Evolutionary conservation across 1,140 invertebrate species (phyloP).

Genomic region (Belonocnema kinseyi): DNA sequence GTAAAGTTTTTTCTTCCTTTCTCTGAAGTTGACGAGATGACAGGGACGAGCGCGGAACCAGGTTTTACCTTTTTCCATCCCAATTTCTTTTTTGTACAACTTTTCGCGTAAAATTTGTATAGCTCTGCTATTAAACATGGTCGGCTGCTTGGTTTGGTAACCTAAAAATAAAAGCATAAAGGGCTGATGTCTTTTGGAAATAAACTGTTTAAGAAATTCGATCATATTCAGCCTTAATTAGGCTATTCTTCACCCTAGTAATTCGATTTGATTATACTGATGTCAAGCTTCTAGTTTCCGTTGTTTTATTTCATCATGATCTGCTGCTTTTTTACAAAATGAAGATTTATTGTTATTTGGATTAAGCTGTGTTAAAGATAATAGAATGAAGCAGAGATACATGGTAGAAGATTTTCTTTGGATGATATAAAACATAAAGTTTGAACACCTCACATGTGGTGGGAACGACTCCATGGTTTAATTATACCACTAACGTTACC

Average conservation of each 20-base stretch:
- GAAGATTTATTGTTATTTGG: neutral
- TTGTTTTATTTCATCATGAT: neutral
- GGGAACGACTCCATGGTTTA: conserved; percentile 13
- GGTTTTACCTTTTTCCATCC: neutral
- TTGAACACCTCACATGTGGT: conserved; percentile 25
- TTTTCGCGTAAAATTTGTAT: neutral
- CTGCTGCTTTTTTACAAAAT: neutral
- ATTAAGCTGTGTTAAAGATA: neutral
- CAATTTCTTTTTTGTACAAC: neutral
- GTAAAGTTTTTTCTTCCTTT: neutral
- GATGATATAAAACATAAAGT: conserved; percentile 17
- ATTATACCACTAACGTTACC: conserved; percentile 18
- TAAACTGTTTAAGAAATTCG: neutral
- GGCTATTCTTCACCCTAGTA: neutral
- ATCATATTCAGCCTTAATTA: conserved; percentile 2
- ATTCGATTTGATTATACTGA: neutral
- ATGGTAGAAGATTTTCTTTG: neutral
- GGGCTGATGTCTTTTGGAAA: neutral
- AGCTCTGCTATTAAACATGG: neutral
- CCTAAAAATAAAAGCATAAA: conserved; percentile 5
- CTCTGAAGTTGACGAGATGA: neutral
- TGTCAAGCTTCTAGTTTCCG: neutral
- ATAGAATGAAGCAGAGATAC: neutral
- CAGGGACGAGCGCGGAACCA: neutral
- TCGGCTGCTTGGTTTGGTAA: neutral